These are phyloP conservation scores for Sebastes baramenuke DNA, from an alignment of 2,797 vertebrate genomes.

Conservation along the genomic window DNA sequence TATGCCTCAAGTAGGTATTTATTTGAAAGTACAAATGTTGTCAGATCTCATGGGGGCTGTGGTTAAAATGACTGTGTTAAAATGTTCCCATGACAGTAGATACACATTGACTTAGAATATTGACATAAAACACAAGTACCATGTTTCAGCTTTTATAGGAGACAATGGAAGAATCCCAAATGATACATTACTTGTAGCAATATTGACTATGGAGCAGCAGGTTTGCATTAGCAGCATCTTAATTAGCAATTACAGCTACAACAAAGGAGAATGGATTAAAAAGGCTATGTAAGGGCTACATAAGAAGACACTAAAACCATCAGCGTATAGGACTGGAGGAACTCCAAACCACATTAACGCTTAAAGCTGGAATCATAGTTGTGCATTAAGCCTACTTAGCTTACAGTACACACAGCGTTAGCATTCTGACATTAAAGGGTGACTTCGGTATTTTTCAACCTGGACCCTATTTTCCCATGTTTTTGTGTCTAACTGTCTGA, in stretches of 20 bases:
- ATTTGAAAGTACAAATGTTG: background rate
- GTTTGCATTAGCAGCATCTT: background rate
- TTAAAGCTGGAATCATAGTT: background rate
- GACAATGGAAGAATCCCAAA: background rate
- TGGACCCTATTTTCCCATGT: background rate
- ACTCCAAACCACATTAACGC: background rate
- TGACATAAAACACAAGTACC: background rate
- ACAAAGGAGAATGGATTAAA: no score
- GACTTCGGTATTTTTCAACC: background rate
- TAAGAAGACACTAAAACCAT: background rate
- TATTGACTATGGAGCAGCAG: background rate
- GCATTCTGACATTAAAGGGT: background rate
- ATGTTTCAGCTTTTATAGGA: background rate
- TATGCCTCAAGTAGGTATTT: background rate
- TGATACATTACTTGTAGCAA: background rate
- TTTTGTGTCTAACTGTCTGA: background rate
- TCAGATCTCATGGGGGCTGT: background rate
- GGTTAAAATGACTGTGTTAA: background rate
- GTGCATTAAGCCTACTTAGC: background rate
- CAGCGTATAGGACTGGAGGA: background rate
- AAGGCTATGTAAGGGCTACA: background rate
- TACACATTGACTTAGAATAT: background rate
- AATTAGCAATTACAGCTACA: background rate
- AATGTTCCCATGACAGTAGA: background rate
- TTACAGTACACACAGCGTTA: background rate